Conservation (phyloP, 2,113 vertebrate species). For the Hydropotes inermis region DNA sequence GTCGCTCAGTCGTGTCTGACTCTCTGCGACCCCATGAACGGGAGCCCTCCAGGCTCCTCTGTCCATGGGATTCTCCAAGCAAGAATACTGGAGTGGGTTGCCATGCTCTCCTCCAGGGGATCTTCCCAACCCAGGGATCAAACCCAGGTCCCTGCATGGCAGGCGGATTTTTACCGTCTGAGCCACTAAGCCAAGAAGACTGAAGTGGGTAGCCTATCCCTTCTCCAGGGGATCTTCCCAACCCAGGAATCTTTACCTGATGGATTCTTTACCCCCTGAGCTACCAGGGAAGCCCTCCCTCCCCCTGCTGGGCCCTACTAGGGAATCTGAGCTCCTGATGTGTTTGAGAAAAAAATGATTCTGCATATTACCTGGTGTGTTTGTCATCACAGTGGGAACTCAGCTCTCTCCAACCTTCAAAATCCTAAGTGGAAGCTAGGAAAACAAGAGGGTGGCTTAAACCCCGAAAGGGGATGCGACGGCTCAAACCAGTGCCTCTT, state of each 20-base stretch:
- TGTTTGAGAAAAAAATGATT: neutral
- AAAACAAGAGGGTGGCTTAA: neutral
- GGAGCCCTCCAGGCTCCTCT: neutral
- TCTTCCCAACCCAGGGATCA: neutral
- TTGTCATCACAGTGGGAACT: too few relatives aligned
- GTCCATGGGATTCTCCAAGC: neutral
- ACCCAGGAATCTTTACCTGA: neutral
- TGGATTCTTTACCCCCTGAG: neutral
- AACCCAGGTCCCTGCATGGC: neutral
- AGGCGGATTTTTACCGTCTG: fast-evolving
- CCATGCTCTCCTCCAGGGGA: neutral
- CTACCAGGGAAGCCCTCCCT: neutral
- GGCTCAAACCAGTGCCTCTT: neutral
- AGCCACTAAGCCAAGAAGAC: neutral
- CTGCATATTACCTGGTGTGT: fast-evolving
- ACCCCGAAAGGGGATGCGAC: fast-evolving
- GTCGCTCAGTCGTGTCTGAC: neutral
- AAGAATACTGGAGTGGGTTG: neutral
- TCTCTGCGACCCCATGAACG: neutral
- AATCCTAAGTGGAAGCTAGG: neutral
- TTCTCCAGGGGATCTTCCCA: neutral
- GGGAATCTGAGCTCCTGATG: neutral
- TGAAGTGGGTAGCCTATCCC: neutral
- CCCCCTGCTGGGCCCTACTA: neutral
- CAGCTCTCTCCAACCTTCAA: neutral